Evolutionary conservation across 2,888 invertebrate genomes (phyloP).

Genomic region (Volucella zonaria): DNA sequence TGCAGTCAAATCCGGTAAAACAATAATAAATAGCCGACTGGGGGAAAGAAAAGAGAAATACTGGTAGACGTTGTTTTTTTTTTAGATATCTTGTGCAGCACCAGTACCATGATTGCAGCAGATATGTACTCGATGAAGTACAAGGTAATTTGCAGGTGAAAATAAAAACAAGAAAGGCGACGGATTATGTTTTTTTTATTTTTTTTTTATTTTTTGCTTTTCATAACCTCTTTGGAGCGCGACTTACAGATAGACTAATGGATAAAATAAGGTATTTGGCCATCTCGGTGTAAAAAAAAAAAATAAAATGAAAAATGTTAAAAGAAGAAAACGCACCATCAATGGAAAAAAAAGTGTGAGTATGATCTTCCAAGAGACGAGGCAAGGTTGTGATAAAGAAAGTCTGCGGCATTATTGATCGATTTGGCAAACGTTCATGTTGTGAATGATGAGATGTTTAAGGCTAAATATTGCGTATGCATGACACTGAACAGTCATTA

Average conservation of each 20-base stretch:
- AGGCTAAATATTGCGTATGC: not conserved
- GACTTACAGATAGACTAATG: constrained; percentile 8
- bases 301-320: constrained; percentile 50
- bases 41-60: constrained; percentile 7
- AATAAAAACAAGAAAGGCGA: constrained; percentile 52
- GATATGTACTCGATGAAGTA: constrained; percentile 57
- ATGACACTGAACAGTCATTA: constrained; percentile 9
- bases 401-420: constrained; percentile 47
- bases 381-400: constrained; percentile 54
- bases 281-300: constrained; percentile 41
- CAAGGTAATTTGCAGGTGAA: constrained; percentile 61
- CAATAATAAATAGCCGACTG: constrained; percentile 41
- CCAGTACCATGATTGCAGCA: constrained; percentile 15
- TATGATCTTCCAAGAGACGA: constrained; percentile 42
- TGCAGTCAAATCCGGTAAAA: constrained; percentile 60
- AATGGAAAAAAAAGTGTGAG: constrained; percentile 3
- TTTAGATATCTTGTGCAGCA: constrained; percentile 38
- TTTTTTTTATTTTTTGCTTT: constrained; percentile 15
- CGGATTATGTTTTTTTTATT: constrained; percentile 32
- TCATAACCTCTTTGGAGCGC: constrained; percentile 26
- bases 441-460: not conserved
- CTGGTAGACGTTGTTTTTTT: constrained; percentile 23
- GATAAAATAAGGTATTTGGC: constrained; percentile 42
- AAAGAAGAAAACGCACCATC: constrained; percentile 44
- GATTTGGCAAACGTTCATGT: constrained; percentile 41